Base-by-base conservation (phyloP, 2,888 invertebrate species). In the Agonopterix arenella region DNA sequence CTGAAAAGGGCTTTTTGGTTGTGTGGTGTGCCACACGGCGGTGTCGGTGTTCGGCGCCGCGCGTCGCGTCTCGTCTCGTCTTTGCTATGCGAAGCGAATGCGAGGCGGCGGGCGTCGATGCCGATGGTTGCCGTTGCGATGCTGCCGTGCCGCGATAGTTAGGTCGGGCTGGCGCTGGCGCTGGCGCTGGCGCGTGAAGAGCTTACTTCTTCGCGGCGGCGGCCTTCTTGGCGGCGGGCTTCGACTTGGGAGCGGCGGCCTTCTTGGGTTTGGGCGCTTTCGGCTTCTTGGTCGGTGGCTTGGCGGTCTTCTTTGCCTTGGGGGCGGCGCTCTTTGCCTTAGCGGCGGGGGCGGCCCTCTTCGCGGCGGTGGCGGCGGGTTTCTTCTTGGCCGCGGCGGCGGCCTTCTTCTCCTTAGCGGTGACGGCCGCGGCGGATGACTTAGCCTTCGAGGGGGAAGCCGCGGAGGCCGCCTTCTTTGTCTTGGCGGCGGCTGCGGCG, bases 241-340 rank as follows among this genome's bases (percentile, higher is more conserved):
- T 60, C 28, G 64, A 58, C 52, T 61, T 65, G 46, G 68, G 61
- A 18, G 63, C 59, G 48, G 57, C 60, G 47, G 66, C 66, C 60
- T 68, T 79, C 60, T 76, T 78, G 8, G 80, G 75, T 50, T 78
- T 82, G 8, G 82, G 78, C 2, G 80, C 70, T 53, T 75, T 83
- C 0, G 80, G 74, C 47, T 79, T 81, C 53, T 74, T 76, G 55
- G 75, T 67, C 1, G 77, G 68, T 38, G 81, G 80, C 36, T 73
- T 67, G 54, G 68, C 63, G 52, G 55, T 48, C 51, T 60, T 61
- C 50, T 61, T 67, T 28, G 61, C 56, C 48, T 57, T 50, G 11
- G 60, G 52, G 11, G 63, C 52, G 51, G 59, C 52, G 41, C 56
- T 53, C 47, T 54, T 55, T 42, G 52, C 55, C 44, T 64, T 64